A percentile compares a stretch with the other conserved stretches of the same genome.
These are phyloP conservation scores for Labia minor DNA, from an alignment of 2,888 invertebrate genomes.

Conservation along the genomic window DNA sequence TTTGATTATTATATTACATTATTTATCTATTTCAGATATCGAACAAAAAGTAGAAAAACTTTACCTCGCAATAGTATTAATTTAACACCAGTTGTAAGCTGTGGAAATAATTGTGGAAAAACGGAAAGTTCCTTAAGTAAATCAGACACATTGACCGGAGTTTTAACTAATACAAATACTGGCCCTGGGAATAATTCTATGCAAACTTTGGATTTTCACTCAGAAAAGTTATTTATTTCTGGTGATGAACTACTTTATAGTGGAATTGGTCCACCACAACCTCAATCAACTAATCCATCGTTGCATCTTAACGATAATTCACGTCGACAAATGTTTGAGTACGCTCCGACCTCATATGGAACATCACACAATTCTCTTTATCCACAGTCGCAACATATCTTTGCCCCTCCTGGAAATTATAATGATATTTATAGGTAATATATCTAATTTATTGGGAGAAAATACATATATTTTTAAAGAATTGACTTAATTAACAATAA, in stretches of 20 bases:
- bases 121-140: constrained; percentile 23
- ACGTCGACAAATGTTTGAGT: neutral
- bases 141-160: constrained; percentile 22
- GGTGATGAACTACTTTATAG: neutral
- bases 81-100: constrained; percentile 8
- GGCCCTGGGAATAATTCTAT: constrained; percentile 14
- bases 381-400: constrained; percentile 32
- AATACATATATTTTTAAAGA: neutral
- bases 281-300: constrained; percentile 23
- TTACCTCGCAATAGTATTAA: constrained; percentile 32
- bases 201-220: neutral
- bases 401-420: constrained; percentile 32
- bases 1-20: constrained; percentile 4
- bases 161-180: constrained; percentile 16
- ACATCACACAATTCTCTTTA: constrained; percentile 26
- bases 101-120: constrained; percentile 21
- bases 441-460: neutral
- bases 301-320: constrained; percentile 28
- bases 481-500: neutral
- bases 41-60: constrained; percentile 53
- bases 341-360: neutral
- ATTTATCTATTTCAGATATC: constrained; percentile 39
- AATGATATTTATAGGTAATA: constrained; percentile 33
- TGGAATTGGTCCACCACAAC: constrained; percentile 23
- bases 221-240: neutral